Evolutionary conservation across 2,797 vertebrate species (phyloP), one percentile per base, ranked within the genome.

Genomic region (Sebastes matsubarae): DNA sequence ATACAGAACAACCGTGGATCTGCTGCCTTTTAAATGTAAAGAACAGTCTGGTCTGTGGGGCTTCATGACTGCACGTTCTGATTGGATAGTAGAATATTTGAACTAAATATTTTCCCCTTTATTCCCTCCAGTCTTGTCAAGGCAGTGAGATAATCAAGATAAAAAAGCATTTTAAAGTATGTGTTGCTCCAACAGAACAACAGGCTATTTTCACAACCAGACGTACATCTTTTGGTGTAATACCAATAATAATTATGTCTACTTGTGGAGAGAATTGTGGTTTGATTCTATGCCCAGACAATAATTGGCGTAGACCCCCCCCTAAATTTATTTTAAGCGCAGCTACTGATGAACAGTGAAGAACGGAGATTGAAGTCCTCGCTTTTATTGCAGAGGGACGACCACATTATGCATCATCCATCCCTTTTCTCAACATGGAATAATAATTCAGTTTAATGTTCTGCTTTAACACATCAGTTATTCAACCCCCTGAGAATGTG

Each of bases 211-310:
- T 50, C 30, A 11, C 36, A 63, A 55, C 55, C 20, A 77, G 68
- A 29, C 20, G 50, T n/a, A n/a, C 72, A 65, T 22, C 42, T 63
- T 58, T 77, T 60, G 29, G 54, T 60, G 72, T 42, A 60, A 59
- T 24, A 27, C 50, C 29, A 68, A 52, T 80, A 78, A 42, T 61
- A 79, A 77, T 83, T 20, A 81, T 32, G 36, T 60, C 66, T 64
- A 14, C 46, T 73, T 58, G 68, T 76, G 46, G 64, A 69, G 77
- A 64, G 74, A 32, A 5, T 14, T 55, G 58, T 29, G 64, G 52
- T 75, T 85, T 79, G 86, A 72, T 67, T 65, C 4, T 24, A 16
- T 73, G 72, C 75, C 81, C 64, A 73, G 78, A 54, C 68, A 69
- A 46, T 69, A 72, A 78, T 72, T 75, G 68, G 74, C 25, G 4